Evolutionary conservation across 2,888 invertebrate species (phyloP), one percentile per base, ranked within the genome.

Genomic region (Rugalucina vietnamica): DNA sequence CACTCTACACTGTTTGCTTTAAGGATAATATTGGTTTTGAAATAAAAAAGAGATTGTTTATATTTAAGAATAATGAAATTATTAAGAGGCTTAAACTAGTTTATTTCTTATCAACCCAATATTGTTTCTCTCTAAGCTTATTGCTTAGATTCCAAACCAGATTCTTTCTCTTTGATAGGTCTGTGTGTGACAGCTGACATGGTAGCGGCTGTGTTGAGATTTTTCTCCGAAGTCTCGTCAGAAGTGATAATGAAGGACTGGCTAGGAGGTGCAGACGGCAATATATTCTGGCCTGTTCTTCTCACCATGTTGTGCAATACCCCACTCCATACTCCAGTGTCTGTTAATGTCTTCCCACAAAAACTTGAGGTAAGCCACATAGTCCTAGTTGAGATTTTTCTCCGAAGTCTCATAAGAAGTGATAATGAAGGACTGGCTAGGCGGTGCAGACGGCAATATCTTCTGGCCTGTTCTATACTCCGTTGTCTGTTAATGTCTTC

Each of bases 391-490:
- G 83, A 97, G 97, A 91, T 98, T 98, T 95, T 97, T 98, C 92
- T 96, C 97, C 0, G 97, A 97, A 86, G 96, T 98, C 82, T 97
- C 97, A 93, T 96, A 97, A 32, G 98, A 98, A 81, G 85, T 90
- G 4, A 96, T 96, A 87, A 97, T 98, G 96, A 97, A 98, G 89
- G 97, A 98, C 95, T 98, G 98, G 98, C 96, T 98, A 71, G 98
- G 98, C 21, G 96, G 96, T 0, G 95, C 96, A 73, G 97, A 97
- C 89, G 98, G 98, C 10, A 96, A 97, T 1, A 96, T 96, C n/a
- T 98, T 98, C 95, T 98, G 98, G 98, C 96, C 97, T 71, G 97
- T 97, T 3, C 95, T 98, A 85, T 78, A 84, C 78, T 39, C 80
- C 85, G 0, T 79, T 88, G 72, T 70, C 84, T 54, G 74, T 76